Evolutionary conservation across 2,113 vertebrate genomes (phyloP), one percentile per base, ranked within the genome.

Genomic region (Isichthys henryi): DNA sequence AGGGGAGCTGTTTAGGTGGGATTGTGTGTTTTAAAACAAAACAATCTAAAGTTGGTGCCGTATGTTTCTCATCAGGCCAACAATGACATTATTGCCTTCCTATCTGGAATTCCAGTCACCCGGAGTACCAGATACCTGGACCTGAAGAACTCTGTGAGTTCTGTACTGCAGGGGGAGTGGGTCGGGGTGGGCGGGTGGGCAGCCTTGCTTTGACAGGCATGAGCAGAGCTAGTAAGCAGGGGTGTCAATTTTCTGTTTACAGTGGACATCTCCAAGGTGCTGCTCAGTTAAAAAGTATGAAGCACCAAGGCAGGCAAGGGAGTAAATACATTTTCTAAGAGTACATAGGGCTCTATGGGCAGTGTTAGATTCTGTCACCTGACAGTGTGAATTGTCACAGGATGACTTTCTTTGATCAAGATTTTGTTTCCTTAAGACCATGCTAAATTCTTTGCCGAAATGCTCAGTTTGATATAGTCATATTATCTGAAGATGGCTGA

Each of bases 61-160:
- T 50, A 2, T 77, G 35, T 88, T 90, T 31, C 74, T 15, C 83
- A 15, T 6, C 80, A 89, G 88, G 97, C 96, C 53, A 99, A 99
- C 96, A 99, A 99, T 83, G 98, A 99, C 92, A 99, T 99, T 93
- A 94, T 99, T 93, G 98, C 98, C 90, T 99, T 99, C 92, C 94
- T 99, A 86, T 99, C 98, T 13, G 98, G 98, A 90, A 99, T 99
- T 96, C 98, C 98, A 5, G 98, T 99, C 86, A 99, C 98, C 88
- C 96, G 98, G 89, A 98, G 98, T 91, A 99, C 98, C 0, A 97
- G 98, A 94, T 99, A 99, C 91, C 96, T 99, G 93, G 98, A 99
- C 93, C 97, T 99, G 89, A 99, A 99, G 92, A 99, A 98, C 50
- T 96, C 97, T 88, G 98, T 99, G 94, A 96, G 97, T 94, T 7